Conservation (phyloP, 2,113 vertebrate species). For the Gila orcuttii region DNA sequence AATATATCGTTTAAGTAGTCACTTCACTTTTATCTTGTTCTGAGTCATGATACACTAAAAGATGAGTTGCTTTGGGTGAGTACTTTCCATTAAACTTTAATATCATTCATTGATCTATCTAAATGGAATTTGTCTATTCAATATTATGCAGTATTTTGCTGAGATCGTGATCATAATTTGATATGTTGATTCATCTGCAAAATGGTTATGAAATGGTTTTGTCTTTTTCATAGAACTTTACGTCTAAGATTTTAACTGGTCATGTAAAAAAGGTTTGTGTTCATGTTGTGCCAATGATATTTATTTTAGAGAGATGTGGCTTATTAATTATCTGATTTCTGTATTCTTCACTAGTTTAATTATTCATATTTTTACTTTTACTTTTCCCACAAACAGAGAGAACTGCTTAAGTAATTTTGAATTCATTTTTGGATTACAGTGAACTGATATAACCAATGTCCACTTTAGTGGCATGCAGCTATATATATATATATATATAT, state of each 20-base stretch:
- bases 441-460: background rate
- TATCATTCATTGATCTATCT: background rate
- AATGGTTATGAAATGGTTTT: background rate
- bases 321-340: background rate
- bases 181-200: background rate
- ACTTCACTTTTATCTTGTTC: constrained; percentile 44
- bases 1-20: background rate
- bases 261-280: background rate
- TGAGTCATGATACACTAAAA: constrained; percentile 63
- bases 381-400: background rate
- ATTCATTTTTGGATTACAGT: background rate
- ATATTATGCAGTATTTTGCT: background rate
- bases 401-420: background rate
- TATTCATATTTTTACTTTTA: background rate
- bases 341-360: background rate
- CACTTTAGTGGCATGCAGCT: no score
- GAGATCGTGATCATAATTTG: background rate
- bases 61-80: constrained; percentile 91
- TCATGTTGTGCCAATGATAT: background rate
- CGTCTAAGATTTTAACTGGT: background rate
- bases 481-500: no score
- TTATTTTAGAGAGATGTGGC: background rate
- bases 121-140: background rate
- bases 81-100: constrained; percentile 47
- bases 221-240: background rate